phyloP scores from a whole-genome alignment of 2,797 vertebrate species.

The Pipistrellus kuhlii region DNA sequence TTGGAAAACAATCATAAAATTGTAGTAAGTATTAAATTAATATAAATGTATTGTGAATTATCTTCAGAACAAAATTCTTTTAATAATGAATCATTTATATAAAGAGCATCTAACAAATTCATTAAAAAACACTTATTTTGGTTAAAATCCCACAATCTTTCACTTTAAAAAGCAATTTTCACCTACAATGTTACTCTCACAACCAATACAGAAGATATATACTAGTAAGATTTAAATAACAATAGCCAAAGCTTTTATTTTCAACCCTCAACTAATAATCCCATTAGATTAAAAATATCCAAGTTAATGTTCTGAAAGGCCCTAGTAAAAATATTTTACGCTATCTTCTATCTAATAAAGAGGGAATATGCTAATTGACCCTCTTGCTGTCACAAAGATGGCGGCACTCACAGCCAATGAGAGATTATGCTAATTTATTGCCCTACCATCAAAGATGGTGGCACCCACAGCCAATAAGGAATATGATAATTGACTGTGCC shows the following conservation, averaged over 20 bases:
- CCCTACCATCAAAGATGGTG: too few species aligned
- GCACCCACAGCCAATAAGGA: too few species aligned
- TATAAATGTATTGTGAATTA: background rate
- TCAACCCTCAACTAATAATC: conserved; percentile 37
- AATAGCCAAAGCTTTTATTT: conserved; percentile 53
- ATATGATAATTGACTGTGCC: too few species aligned
- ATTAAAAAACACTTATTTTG: background rate
- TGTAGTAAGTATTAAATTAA: conserved; percentile 13
- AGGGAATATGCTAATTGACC: too few species aligned
- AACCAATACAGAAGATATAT: background rate
- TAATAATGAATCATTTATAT: conserved; percentile 57
- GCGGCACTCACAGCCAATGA: too few species aligned
- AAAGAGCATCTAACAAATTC: conserved; percentile 32
- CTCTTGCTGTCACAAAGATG: too few species aligned
- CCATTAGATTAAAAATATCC: background rate
- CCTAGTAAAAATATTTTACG: background rate
- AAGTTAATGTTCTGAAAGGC: conserved; percentile 4
- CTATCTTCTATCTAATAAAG: background rate
- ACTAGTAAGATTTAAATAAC: conserved; percentile 48
- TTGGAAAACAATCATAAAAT: conserved; percentile 59
- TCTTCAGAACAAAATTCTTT: conserved; percentile 27
- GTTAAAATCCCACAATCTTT: conserved; percentile 45
- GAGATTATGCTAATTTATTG: too few species aligned
- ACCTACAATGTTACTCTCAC: background rate
- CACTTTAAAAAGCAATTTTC: conserved; percentile 56